Evolutionary conservation across 2,888 invertebrate genomes (phyloP), one percentile per base, ranked within the genome.

Genomic region (Temnothorax rugatulus): DNA sequence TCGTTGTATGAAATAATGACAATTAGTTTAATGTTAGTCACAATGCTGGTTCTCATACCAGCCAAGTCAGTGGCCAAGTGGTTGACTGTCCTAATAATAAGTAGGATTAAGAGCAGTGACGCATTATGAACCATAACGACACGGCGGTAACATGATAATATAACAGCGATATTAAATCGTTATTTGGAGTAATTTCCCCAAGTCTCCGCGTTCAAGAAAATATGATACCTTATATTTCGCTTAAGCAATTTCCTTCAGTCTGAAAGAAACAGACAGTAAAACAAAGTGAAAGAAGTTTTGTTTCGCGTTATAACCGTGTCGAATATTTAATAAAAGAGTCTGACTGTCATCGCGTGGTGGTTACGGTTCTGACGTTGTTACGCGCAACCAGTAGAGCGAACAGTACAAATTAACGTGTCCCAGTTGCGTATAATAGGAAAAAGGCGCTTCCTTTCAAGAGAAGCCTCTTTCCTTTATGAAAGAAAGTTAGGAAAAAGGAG

Each of bases 361-460:
- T 89, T 89, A 87, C 86, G 64, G 52, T 66, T 77, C 79, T 77
- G 82, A 86, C 83, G 85, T 87, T 86, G 87, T 88, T 87, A 85
- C 74, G 87, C 87, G 84, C 86, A 90, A 87, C 82, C 75, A 75
- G 86, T 91, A 91, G 91, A 91, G 87, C 82, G 87, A 90, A 92
- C 86, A 92, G 91, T 92, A 91, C 92, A 91, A 91, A 92, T 82
- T 75, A 89, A 89, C 82, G 69, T 87, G 83, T 89, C 88, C 89
- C 88, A 88, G 63, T 79, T 41, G 15, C 41, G n/a, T 13, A 8
- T 34, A 44, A 57, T 29, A 44, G n/a, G 21, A 18, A 69, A 79
- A 68, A 57, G 54, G 15, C 34, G 54, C 21, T 69, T 69, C 3
- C 44, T 50, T 47, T 63, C 38, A 34, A 38, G 21, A 4, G 3